Evolutionary conservation across 2,113 vertebrate species (phyloP), one percentile per base, ranked within the genome.

Genomic region (Myotis yumanensis): DNA sequence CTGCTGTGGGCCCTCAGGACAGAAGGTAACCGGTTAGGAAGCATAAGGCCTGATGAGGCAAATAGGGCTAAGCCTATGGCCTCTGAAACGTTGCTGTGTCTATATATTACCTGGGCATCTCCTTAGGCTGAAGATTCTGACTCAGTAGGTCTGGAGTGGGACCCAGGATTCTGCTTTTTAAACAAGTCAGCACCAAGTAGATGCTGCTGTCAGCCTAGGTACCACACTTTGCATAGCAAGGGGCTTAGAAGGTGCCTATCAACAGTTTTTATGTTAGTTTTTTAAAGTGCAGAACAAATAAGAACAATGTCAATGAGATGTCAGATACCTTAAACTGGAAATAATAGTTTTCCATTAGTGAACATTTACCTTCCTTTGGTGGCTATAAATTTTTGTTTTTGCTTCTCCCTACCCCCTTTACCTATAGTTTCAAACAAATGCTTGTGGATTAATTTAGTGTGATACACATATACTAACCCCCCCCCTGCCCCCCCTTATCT

Each of bases 401-500:
- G 66, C 28, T 91, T 94, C 59, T 52, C 32, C 7, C n/a, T 62
- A 15, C 35, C 48, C 22, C 4, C 32, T 62, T 28, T 10, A 69
- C 7, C 75, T 46, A 7, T 11, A 62, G 66, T 85, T 90, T 80
- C 16, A 68, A 43, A 23, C 20, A 94, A 30, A 51, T 22, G 28
- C 66, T 23, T 73, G 17, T 89, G n/a, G 72, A 12, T 93, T 59
- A 52, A 32, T 46, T 62, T 73, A 16, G 2, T 77, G 2, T 35
- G 68, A 43, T n/a, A 15, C 57, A 30, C 7, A 75, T 20, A 17
- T 17, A 22, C 35, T 82, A 11, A 28, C 52, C 43, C 5, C 2
- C 48, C 9, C 2, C 23, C 1, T 7, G 4, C 2, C 48, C 9
- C 2, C 23, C 1, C 2, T 0, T 23, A 0, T 25, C 35, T 62